Evolutionary conservation across 2,888 invertebrate species (phyloP), one percentile per base, ranked within the genome.

Genomic region (Drosophila leonis): DNA sequence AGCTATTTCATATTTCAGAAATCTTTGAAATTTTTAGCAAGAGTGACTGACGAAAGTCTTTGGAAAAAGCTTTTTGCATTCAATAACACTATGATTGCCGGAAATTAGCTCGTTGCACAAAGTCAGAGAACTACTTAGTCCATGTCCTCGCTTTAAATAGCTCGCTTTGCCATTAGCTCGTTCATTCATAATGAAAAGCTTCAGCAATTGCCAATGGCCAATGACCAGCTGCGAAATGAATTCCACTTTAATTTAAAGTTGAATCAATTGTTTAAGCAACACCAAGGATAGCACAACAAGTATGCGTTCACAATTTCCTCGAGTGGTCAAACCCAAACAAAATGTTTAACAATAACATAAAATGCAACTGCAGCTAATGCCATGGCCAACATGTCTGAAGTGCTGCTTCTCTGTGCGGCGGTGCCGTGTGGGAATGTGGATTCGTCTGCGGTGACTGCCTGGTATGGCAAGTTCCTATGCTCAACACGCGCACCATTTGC

Each of bases 71-170:
- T 4, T 24, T 24, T 24, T 24, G 24, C 24, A 63, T 67, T 69
- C 49, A 65, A 67, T 48, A 51, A 39, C 29, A 18, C 15, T 18
- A 57, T 13, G 39, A 31, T 48, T 44, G 62, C 67, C 79, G 81
- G 67, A 86, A 72, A 80, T 80, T 83, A 74, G 55, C 61, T 70
- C 52, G 65, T 64, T 66, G 81, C 78, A 67, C 62, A 63, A 67
- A 65, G 62, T 64, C 63, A 68, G 70, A 68, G 55, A 55, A 60
- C 55, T 59, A 54, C 48, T 64, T 55, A 52, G 60, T 70, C 57
- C 62, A 65, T 62, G 60, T 54, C 44, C 57, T 44, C 35, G 41
- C 12, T 39, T 18, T n/a, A 37, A 42, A 41, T 15, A 27, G 29
- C 24, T 35, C 52, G 42, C 49, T 12, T 12, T 29, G 24, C 46